Conservation (phyloP, 2,113 vertebrate genomes). For the Rhegmatorhina hoffmannsi region DNA sequence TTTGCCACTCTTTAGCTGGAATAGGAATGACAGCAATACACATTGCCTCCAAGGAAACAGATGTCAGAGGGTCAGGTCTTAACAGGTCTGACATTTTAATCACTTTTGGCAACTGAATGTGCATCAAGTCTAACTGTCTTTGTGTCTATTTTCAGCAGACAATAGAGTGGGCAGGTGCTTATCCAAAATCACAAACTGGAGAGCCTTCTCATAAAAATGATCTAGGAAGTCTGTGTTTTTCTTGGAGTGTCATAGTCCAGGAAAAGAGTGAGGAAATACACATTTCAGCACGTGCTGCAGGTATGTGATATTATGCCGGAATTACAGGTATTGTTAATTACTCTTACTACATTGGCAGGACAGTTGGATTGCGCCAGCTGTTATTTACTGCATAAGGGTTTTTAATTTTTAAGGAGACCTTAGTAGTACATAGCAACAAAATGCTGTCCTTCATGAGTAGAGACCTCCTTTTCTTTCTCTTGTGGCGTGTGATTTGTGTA, state of each 20-base stretch:
- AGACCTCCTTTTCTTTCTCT: not conserved
- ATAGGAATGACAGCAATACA: not conserved
- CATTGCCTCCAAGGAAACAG: not conserved
- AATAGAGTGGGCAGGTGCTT: not conserved
- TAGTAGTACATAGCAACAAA: not conserved
- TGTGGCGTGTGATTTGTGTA: not conserved
- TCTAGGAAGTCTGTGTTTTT: not conserved
- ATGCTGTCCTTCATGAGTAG: not conserved
- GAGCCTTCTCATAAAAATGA: not conserved
- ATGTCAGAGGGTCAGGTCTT: not conserved
- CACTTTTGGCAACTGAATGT: not conserved
- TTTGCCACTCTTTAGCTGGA: not conserved
- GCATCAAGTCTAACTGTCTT: not conserved
- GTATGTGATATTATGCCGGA: not conserved
- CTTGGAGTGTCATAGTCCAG: not conserved
- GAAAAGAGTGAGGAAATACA: not conserved
- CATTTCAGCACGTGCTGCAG: not conserved
- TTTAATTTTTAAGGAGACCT: not conserved
- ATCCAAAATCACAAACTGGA: not conserved
- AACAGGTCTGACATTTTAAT: not conserved
- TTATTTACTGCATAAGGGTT: not conserved
- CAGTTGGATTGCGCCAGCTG: not conserved
- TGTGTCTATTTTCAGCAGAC: conserved; percentile 1
- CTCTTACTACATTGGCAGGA: not conserved
- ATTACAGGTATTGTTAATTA: not conserved